A percentile compares a stretch with the other conserved stretches of the same genome.
Conservation (phyloP, 1,140 invertebrate genomes). For the Diplogasteroides magnus region DNA sequence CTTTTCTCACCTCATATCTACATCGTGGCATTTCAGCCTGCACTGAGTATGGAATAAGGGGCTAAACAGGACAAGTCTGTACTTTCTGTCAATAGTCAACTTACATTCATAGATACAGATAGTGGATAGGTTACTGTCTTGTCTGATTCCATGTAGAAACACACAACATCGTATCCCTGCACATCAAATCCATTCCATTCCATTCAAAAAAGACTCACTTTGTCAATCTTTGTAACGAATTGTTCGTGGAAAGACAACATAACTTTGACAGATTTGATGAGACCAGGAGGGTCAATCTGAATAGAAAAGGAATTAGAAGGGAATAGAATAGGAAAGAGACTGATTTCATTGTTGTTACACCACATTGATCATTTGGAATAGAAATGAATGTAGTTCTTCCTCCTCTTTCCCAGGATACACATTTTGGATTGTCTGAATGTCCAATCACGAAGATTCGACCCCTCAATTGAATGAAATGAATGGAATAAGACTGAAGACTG, state of each 20-base stretch:
- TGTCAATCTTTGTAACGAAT: constrained; percentile 50
- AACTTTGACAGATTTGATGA: constrained; percentile 49
- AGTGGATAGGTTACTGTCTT: constrained; percentile 54
- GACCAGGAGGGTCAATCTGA: constrained; percentile 47
- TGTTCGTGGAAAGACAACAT: constrained; percentile 52
- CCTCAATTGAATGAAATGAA: not conserved
- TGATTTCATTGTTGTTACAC: not conserved
- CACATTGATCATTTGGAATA: not conserved
- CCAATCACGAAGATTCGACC: not conserved
- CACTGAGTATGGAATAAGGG: constrained; percentile 45
- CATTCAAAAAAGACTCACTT: constrained; percentile 8
- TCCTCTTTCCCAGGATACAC: not conserved
- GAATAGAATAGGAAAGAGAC: too few relatives aligned
- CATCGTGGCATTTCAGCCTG: constrained; percentile 52
- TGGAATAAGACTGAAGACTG: not conserved
- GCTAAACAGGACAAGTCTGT: constrained; percentile 17
- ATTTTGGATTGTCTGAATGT: not conserved
- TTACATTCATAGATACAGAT: constrained; percentile 35
- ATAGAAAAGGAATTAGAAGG: too few relatives aligned
- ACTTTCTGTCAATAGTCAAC: not conserved
- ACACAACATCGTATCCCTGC: constrained; percentile 42
- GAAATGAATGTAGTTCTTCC: not conserved
- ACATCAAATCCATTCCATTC: not conserved
- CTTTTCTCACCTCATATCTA: constrained; percentile 41
- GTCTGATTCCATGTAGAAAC: constrained; percentile 43